Percentiles rank a stretch among this genome's conserved stretches.
Evolutionary conservation across 1,140 invertebrate genomes (phyloP).

Genomic region (Bombus balteatus): DNA sequence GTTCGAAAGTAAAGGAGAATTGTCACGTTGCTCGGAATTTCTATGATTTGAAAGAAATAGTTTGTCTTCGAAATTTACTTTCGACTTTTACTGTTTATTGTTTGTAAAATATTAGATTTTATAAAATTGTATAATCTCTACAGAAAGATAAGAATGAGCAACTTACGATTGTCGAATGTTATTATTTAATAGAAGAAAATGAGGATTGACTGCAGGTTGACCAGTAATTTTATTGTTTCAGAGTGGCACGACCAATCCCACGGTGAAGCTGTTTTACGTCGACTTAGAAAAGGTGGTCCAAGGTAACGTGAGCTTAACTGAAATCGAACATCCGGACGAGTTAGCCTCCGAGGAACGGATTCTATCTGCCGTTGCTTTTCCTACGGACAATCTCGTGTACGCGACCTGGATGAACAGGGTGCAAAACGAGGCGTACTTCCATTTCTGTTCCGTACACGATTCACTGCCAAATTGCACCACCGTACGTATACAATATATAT

Average conservation of each 20-base stretch:
- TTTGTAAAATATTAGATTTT: no score
- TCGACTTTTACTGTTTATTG: no score
- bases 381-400: constrained; percentile 86
- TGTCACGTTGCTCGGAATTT: no score
- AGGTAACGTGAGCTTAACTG: constrained; percentile 82
- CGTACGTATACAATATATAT: constrained; percentile 67
- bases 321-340: constrained; percentile 76
- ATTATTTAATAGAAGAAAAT: no score
- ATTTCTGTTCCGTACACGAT: constrained; percentile 82
- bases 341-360: constrained; percentile 85
- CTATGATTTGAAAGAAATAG: no score
- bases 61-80: no score
- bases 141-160: no score
- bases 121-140: no score
- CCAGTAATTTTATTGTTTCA: constrained; percentile 75
- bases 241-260: constrained; percentile 91
- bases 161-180: no score
- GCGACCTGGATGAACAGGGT: constrained; percentile 93
- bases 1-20: no score
- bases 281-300: constrained; percentile 82
- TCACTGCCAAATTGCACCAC: constrained; percentile 80
- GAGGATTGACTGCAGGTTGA: background rate
- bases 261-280: constrained; percentile 87
- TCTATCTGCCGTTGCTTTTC: constrained; percentile 90
- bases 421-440: constrained; percentile 88